A percentile compares a stretch with the other conserved stretches of the same genome.
phyloP scores from a whole-genome alignment of 2,888 invertebrate species.

The Pristionchus entomophagus region DNA sequence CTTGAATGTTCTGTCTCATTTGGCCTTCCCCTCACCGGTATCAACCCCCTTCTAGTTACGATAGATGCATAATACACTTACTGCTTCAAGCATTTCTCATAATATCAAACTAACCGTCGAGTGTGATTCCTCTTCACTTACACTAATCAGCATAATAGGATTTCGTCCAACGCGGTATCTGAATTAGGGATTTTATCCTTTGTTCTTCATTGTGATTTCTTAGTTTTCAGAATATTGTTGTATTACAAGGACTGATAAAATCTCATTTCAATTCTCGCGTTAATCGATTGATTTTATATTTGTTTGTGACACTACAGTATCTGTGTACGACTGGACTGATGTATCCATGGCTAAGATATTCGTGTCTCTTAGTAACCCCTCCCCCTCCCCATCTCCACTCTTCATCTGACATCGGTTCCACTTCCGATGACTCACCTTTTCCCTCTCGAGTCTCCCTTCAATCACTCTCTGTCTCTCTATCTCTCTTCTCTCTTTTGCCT shows the following conservation, averaged over 20 bases:
- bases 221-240: not conserved
- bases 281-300: not conserved
- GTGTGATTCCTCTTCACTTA: conserved; percentile 20
- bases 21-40: not conserved
- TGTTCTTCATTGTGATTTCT: not conserved
- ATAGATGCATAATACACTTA: conserved; percentile 30
- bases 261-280: not conserved
- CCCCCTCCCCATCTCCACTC: not conserved
- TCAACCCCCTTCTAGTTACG: conserved; percentile 20
- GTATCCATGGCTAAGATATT: not conserved
- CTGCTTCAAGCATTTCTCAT: not conserved
- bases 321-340: too few species aligned
- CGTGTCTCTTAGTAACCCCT: conserved; percentile 5
- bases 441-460: not conserved
- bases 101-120: conserved; percentile 34
- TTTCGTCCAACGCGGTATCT: conserved; percentile 14
- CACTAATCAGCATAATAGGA: conserved; percentile 18
- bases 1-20: not conserved
- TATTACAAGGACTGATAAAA: conserved; percentile 6
- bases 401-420: not conserved
- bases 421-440: conserved; percentile 5
- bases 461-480: not conserved
- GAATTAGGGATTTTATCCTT: not conserved
- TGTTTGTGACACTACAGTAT: not conserved
- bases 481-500: not conserved